Base-by-base conservation (phyloP, 1,140 invertebrate species). In the Tetragonula clypearis region DNA sequence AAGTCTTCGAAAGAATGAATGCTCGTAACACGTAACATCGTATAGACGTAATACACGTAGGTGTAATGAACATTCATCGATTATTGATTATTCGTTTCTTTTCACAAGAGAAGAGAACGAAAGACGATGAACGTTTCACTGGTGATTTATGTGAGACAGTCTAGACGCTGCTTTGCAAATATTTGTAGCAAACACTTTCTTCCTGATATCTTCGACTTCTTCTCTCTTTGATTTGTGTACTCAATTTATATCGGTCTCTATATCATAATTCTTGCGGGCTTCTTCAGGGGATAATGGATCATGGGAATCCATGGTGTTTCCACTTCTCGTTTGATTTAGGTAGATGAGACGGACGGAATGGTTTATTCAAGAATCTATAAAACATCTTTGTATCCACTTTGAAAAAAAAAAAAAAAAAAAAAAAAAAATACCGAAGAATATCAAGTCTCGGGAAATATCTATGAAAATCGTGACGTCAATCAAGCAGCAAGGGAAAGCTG, bases 381-480 rank as follows among this genome's bases (percentile, higher is more conserved):
- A 15, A 65, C 17, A 19, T 17, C 15, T 14, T 30, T 35, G 4
- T 35, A 15, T 35, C 3, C 49, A 49, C 9, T 8, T 49, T 49
- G 41, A 49, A 49, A 49, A 49, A 1, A 35, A 35, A 35, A 49
- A 8, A 49, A 8, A 49, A n/a, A 49, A 49, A 49, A 49, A 1
- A 35, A 35, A 35, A 49, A 8, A 49, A 8, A 49, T 49, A 49
- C 6, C 41, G 6, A 8, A 49, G 8, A 30, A 30, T 49, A 62
- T 1, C 1, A n/a, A n/a, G 3, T n/a, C 23, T 14, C 60, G 23
- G 9, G 66, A 68, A 23, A 62, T 26, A 53, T 74, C 55, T 30
- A 60, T 82, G 79, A 88, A 72, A 78, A 58, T 62, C 76, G 74
- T 89, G 79, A 89, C 88, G 85, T 87, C 88, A 90, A 90, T 79